Evolutionary conservation across 2,797 vertebrate species (phyloP).

Genomic region (Falco rusticolus): DNA sequence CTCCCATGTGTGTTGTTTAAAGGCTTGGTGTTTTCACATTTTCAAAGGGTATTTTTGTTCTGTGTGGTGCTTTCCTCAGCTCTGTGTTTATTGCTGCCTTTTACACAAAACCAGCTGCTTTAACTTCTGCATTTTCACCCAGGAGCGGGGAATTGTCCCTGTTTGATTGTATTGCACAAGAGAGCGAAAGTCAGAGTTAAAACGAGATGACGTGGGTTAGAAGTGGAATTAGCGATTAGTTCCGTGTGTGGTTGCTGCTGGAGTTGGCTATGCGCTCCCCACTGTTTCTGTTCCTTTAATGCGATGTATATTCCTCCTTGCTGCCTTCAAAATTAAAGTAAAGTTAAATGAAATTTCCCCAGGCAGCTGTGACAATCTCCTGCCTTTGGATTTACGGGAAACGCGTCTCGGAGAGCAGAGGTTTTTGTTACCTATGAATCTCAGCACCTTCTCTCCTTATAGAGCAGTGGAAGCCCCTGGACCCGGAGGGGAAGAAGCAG

Average conservation of each 20-base stretch:
- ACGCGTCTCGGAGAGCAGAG: fast-evolving
- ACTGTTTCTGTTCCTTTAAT: neutral
- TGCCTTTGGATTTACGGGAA: neutral
- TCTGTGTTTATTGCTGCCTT: neutral
- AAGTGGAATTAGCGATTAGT: neutral
- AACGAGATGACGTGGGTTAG: fast-evolving
- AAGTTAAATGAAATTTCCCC: neutral
- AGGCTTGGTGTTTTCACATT: neutral
- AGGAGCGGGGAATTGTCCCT: neutral
- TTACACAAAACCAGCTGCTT: neutral
- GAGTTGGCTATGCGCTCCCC: neutral
- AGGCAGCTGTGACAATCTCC: neutral
- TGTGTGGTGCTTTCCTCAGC: neutral
- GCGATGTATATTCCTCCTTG: fast-evolving
- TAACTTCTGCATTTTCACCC: neutral
- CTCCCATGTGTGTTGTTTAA: neutral
- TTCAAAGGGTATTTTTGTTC: neutral
- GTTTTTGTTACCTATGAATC: neutral
- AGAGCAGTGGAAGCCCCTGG: conserved; percentile 80
- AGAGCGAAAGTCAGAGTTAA: neutral
- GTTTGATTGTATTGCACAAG: fast-evolving
- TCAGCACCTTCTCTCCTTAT: conserved; percentile 34
- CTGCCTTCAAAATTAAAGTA: neutral
- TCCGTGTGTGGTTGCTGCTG: fast-evolving
- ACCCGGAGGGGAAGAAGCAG: conserved; percentile 80